Evolutionary conservation across 2,888 invertebrate species (phyloP), one percentile per base, ranked within the genome.

Genomic region (Drosophila cognata): DNA sequence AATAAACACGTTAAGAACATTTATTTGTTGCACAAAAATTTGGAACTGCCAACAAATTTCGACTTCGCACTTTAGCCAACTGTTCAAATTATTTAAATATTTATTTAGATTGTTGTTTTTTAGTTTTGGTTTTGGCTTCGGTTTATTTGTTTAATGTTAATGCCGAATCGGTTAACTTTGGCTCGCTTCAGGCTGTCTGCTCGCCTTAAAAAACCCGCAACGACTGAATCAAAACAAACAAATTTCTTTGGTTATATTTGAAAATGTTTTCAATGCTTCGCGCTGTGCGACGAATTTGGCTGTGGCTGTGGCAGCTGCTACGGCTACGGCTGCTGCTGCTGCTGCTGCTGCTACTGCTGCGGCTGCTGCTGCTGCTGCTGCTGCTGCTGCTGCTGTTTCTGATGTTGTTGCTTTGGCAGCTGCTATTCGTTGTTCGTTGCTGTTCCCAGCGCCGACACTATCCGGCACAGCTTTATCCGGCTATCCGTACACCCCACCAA

Each of bases 141-240:
- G 55, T 79, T 78, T 58, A 62, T 79, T 78, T 67, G 48, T 78
- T 76, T 60, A 72, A 76, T 52, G 55, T 51, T 33, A 57, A 43
- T 62, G 43, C 61, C 31, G 59, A 56, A 21, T 59, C 35, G 33
- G 31, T 55, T 5, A 29, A 48, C 13, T 48, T 58, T 46, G 58
- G 52, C 29, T 60, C 50, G 66, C 67, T 70, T 51, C 69, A 71
- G 74, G 66, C 67, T 71, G 77, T 80, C 82, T 82, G 81, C 77
- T 84, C 89, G 79, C 86, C 79, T 81, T 80, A 74, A 82, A 84
- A 91, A 89, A 85, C 90, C 84, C 88, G 92, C 88, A 84, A 82
- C 91, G 91, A 91, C 91, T 91, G 91, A 91, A 91, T 91, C 89
- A 90, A 92, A 91, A 90, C 86, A 91, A 90, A 84, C 79, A 82